phyloP scores from a whole-genome alignment of 2,113 vertebrate genomes.

The Mobula hypostoma region DNA sequence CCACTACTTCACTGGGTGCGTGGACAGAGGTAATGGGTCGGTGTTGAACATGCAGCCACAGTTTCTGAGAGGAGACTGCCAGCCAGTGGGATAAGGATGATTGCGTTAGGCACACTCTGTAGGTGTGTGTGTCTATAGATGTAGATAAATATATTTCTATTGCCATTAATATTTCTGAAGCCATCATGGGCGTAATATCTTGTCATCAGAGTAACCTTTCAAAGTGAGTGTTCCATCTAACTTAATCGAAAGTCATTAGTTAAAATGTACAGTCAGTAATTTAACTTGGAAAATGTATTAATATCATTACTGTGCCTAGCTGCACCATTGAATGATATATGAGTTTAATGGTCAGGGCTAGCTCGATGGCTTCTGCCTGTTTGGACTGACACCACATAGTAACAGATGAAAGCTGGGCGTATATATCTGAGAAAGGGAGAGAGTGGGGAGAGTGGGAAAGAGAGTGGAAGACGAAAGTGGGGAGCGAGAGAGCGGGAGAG shows the following conservation, averaged over 20 bases:
- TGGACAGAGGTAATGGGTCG: no score
- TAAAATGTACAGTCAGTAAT: constrained; percentile 26
- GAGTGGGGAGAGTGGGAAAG: not conserved
- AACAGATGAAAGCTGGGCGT: constrained; percentile 10
- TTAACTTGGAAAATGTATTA: constrained; percentile 30
- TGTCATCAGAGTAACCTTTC: constrained; percentile 21
- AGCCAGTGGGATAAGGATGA: not conserved
- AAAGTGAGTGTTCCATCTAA: constrained; percentile 27
- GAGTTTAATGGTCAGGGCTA: not conserved
- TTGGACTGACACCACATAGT: not conserved
- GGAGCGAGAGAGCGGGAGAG: not conserved
- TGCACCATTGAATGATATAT: not conserved
- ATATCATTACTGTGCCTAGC: constrained; percentile 16
- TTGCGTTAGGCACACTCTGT: not conserved
- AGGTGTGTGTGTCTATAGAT: not conserved
- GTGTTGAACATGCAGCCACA: not conserved
- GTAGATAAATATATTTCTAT: not conserved
- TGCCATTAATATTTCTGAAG: constrained; percentile 17
- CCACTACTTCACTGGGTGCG: not conserved
- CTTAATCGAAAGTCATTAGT: constrained; percentile 34
- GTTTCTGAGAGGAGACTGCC: not conserved
- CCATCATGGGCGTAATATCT: not conserved
- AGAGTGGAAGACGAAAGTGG: not conserved
- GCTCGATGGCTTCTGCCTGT: not conserved
- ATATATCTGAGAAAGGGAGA: not conserved